phyloP scores from a whole-genome alignment of 2,797 vertebrate species.

The Todus mexicanus region DNA sequence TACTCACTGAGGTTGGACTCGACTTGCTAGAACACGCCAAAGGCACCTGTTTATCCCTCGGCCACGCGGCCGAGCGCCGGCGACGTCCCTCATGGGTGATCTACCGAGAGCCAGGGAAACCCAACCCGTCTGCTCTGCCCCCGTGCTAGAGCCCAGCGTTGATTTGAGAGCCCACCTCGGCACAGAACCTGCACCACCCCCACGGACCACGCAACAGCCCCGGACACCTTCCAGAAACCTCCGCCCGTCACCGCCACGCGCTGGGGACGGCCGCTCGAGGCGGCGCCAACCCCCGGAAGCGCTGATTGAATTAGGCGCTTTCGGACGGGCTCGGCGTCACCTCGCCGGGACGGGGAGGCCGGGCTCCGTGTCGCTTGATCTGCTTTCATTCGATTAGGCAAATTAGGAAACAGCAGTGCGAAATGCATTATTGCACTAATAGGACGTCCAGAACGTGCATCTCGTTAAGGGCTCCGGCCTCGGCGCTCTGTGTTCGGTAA shows the following conservation, averaged over 20 bases:
- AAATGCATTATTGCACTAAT: constrained; percentile 58
- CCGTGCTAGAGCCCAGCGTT: neutral
- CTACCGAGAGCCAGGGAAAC: neutral
- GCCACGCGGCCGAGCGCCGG: no score
- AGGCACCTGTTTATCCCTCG: no score
- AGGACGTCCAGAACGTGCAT: constrained; percentile 45
- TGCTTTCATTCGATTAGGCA: constrained; percentile 65
- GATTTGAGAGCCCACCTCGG: neutral
- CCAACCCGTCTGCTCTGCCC: neutral
- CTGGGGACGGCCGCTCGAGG: neutral
- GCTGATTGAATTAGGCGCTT: constrained; percentile 20
- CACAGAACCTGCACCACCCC: fast-evolving
- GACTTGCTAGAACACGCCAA: neutral
- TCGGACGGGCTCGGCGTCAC: constrained; percentile 14
- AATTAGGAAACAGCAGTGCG: constrained; percentile 67
- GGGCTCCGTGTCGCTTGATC: constrained; percentile 55
- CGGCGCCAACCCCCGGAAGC: neutral
- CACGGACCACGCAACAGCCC: fast-evolving
- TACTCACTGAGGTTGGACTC: neutral
- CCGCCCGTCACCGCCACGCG: fast-evolving
- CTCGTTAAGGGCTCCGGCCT: constrained; percentile 38
- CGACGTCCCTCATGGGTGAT: neutral
- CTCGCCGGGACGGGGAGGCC: constrained; percentile 15
- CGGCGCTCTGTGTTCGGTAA: neutral
- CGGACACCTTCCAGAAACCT: neutral